These are phyloP conservation scores for Sarcophaga subvicina DNA, from an alignment of 2,888 invertebrate genomes.

Conservation along the genomic window DNA sequence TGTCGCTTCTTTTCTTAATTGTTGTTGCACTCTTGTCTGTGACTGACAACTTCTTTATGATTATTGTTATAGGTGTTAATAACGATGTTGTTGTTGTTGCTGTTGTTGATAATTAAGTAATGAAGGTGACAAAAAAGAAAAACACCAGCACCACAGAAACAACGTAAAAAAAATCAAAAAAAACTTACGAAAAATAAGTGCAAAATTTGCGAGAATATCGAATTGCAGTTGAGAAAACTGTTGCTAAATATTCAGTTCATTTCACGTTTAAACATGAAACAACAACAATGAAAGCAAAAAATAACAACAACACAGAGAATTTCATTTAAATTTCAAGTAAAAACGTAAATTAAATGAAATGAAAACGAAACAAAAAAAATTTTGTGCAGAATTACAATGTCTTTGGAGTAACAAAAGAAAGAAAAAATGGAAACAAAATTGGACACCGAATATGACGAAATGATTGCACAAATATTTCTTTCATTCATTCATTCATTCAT, in stretches of 20 bases:
- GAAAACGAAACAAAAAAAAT: too few species aligned
- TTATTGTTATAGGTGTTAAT: constrained; percentile 2
- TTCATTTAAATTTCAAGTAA: background rate
- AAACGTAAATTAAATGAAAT: too few species aligned
- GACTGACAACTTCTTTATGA: constrained; percentile 2
- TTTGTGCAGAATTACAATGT: too few species aligned
- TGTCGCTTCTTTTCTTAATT: constrained; percentile 12
- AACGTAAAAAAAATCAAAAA: constrained; percentile 14
- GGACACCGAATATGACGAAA: too few species aligned
- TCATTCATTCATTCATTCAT: too few species aligned
- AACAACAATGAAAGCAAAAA: background rate
- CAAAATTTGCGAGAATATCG: constrained; percentile 55
- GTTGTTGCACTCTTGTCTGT: constrained; percentile 51
- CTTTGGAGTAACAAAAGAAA: too few species aligned
- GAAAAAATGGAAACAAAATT: too few species aligned
- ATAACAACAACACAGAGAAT: background rate
- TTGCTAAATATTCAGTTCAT: constrained; percentile 36
- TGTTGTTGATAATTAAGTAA: constrained; percentile 44
- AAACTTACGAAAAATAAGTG: constrained; percentile 13
- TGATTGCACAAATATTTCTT: too few species aligned
- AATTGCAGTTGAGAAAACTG: constrained; percentile 35
- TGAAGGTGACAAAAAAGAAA: constrained; percentile 49
- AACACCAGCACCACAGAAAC: constrained; percentile 47
- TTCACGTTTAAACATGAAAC: background rate
- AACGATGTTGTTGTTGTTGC: background rate